Evolutionary conservation across 2,888 invertebrate genomes (phyloP).

Genomic region (Hemistola chrysoprasaria): DNA sequence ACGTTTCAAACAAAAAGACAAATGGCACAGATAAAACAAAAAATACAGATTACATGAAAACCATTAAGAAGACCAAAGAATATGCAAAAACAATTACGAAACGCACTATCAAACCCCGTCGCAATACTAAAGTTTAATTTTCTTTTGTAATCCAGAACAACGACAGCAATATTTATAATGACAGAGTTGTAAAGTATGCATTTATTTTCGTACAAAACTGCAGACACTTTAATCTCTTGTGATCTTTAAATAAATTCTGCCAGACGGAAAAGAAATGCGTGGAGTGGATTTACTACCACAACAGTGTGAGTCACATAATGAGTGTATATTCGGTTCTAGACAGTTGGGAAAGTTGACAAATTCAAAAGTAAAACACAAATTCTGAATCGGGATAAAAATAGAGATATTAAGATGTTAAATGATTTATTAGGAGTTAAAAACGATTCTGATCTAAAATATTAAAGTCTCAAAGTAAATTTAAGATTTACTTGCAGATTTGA

Average conservation of each 20-base stretch:
- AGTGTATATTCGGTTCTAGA: too few relatives aligned
- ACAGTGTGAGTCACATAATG: background rate
- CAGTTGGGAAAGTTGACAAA: background rate
- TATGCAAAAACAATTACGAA: background rate
- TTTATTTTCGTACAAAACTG: background rate
- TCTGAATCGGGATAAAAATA: too few relatives aligned
- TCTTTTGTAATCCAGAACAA: background rate
- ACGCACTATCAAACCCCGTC: constrained; percentile 1
- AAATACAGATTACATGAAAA: constrained; percentile 18
- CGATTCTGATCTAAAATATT: too few relatives aligned
- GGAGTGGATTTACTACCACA: background rate
- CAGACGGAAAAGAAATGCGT: constrained; percentile 1
- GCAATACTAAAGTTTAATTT: background rate
- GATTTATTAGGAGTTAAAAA: too few relatives aligned
- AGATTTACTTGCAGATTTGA: too few relatives aligned
- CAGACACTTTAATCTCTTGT: too few relatives aligned
- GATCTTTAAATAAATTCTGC: background rate
- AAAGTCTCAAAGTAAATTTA: too few relatives aligned
- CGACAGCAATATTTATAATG: background rate
- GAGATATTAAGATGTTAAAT: too few relatives aligned
- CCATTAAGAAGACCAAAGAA: constrained; percentile 11
- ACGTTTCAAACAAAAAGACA: constrained; percentile 22
- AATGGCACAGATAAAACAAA: constrained; percentile 16
- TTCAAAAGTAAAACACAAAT: too few relatives aligned
- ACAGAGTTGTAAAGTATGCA: background rate